These are phyloP conservation scores for Mormyrus proboscirostris DNA, from an alignment of 2,797 vertebrate genomes.

Conservation along the genomic window DNA sequence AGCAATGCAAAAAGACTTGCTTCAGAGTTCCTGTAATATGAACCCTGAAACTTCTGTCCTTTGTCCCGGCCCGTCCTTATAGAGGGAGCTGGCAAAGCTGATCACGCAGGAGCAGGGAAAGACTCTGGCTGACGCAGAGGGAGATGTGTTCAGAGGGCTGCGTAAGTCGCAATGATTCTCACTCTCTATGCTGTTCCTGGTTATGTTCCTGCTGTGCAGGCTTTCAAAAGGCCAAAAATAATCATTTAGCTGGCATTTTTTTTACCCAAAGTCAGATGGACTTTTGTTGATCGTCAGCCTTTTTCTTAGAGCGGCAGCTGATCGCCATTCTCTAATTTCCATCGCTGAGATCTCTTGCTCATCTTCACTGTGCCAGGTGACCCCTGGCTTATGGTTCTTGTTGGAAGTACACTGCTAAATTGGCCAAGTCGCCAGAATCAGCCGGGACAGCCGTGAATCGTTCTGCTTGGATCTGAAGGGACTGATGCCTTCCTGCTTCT, in stretches of 20 bases:
- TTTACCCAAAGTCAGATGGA: not conserved
- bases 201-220: not conserved
- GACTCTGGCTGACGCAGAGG: slow-evolving; percentile 92
- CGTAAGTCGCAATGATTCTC: slow-evolving; percentile 68
- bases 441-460: not conserved
- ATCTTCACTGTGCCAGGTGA: not conserved
- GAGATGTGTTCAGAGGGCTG: slow-evolving; percentile 92
- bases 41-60: not conserved
- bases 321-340: not conserved
- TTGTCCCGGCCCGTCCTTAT: slow-evolving; percentile 39
- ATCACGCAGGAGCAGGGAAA: slow-evolving; percentile 94
- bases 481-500: not conserved
- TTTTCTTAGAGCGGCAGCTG: not conserved
- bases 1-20: not conserved
- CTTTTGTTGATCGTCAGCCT: not conserved
- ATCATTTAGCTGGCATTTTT: not conserved
- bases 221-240: not conserved
- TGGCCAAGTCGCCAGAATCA: not conserved
- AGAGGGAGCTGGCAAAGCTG: slow-evolving; percentile 90
- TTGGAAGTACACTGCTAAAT: not conserved
- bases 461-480: not conserved
- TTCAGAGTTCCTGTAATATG: not conserved
- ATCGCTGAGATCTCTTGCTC: not conserved
- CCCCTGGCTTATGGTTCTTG: not conserved
- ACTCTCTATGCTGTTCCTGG: not conserved